Evolutionary conservation across 2,888 invertebrate genomes (phyloP).

Genomic region (Pollenia labialis): DNA sequence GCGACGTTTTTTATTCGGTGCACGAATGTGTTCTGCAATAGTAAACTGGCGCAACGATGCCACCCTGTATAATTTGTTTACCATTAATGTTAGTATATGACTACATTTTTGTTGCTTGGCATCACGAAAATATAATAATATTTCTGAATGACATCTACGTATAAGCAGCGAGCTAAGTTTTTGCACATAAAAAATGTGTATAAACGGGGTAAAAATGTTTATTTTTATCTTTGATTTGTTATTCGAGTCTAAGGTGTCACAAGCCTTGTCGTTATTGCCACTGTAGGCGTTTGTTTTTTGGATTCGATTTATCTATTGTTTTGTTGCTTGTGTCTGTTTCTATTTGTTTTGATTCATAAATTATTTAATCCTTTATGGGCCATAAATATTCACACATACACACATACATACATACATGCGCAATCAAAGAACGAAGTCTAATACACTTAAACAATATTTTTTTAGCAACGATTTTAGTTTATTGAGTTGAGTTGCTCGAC

Average conservation of each 20-base stretch:
- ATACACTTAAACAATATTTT: not conserved
- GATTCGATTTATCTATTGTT: constrained; percentile 29
- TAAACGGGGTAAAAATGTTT: too few relatives aligned
- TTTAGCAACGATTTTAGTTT: not conserved
- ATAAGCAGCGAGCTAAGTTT: too few relatives aligned
- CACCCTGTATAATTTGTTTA: too few relatives aligned
- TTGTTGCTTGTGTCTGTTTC: constrained; percentile 3
- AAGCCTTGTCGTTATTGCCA: not conserved
- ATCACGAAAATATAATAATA: too few relatives aligned
- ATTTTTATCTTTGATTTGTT: not conserved
- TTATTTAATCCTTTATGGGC: constrained; percentile 69
- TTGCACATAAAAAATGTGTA: too few relatives aligned
- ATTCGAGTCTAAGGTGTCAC: not conserved
- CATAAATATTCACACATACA: constrained; percentile 60
- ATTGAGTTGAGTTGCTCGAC: constrained; percentile 21
- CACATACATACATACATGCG: not conserved
- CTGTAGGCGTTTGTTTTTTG: not conserved
- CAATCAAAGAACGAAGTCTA: not conserved
- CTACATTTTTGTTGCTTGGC: too few relatives aligned
- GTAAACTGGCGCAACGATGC: too few relatives aligned
- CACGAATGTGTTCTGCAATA: too few relatives aligned
- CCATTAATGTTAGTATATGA: too few relatives aligned
- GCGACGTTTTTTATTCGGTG: too few relatives aligned
- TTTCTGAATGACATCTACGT: too few relatives aligned
- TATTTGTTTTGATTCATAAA: constrained; percentile 63